A percentile compares a stretch with the other conserved stretches of the same genome.
These are phyloP conservation scores for Probaryconus sp. DNA, from an alignment of 1,140 invertebrate species.

Conservation along the genomic window DNA sequence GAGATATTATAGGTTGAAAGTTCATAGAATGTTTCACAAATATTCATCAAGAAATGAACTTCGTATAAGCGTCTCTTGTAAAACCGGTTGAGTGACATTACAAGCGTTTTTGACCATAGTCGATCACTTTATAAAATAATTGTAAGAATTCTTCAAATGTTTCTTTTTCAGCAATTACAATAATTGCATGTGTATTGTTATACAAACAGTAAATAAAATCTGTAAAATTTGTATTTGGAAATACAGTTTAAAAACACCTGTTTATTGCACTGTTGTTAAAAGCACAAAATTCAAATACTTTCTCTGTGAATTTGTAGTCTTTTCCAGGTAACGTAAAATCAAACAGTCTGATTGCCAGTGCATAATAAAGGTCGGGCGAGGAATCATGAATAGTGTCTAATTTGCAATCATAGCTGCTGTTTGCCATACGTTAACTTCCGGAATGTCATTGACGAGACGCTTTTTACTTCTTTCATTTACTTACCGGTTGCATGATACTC, in stretches of 20 bases:
- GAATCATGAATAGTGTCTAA: constrained; percentile 33
- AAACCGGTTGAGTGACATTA: constrained; percentile 50
- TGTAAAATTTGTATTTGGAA: too few species aligned
- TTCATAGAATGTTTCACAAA: constrained; percentile 14
- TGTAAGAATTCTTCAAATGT: constrained; percentile 1
- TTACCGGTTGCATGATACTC: constrained; percentile 85
- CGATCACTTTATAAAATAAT: constrained; percentile 14
- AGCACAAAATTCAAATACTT: too few species aligned
- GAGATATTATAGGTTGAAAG: constrained; percentile 12
- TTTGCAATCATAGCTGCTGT: constrained; percentile 11
- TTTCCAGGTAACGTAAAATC: background rate
- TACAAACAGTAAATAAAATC: too few species aligned
- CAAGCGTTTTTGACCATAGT: constrained; percentile 15
- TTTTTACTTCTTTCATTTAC: constrained; percentile 20
- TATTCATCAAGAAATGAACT: constrained; percentile 37
- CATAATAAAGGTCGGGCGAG: constrained; percentile 24
- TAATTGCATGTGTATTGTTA: too few species aligned
- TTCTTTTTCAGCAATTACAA: too few species aligned
- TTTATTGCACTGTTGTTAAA: too few species aligned
- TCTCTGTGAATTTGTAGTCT: constrained; percentile 12
- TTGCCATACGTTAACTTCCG: constrained; percentile 20
- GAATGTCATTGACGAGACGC: constrained; percentile 15
- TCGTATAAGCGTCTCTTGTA: constrained; percentile 4
- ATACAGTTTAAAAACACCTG: too few species aligned
- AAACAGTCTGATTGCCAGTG: constrained; percentile 9